These are phyloP conservation scores for Zootoca vivipara DNA, from an alignment of 2,113 vertebrate genomes.

Conservation along the genomic window DNA sequence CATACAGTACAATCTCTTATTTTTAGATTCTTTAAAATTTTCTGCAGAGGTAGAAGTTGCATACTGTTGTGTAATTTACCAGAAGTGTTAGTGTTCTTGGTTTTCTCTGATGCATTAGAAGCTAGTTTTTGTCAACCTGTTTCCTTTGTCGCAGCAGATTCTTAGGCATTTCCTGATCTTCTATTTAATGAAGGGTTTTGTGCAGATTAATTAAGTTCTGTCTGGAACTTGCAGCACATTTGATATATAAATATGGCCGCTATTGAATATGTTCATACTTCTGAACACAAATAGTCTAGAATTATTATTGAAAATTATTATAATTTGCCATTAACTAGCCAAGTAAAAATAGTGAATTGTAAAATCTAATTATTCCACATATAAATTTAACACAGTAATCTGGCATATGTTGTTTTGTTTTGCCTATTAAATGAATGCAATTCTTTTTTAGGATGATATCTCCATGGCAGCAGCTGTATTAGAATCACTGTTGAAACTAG, in stretches of 20 bases:
- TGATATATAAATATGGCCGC: not conserved
- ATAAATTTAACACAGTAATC: not conserved
- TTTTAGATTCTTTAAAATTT: not conserved
- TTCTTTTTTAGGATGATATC: constrained; percentile 84
- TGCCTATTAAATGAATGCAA: constrained; percentile 1
- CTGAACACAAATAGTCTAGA: not conserved
- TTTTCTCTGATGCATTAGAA: not conserved
- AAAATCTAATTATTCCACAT: not conserved
- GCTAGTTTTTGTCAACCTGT: not conserved
- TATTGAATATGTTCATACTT: not conserved
- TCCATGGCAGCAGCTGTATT: constrained; percentile 86
- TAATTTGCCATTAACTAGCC: not conserved
- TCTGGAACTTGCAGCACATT: not conserved
- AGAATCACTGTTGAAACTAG: constrained; percentile 91
- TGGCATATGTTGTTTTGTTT: constrained; percentile 10
- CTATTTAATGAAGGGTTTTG: not conserved
- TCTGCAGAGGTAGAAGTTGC: not conserved
- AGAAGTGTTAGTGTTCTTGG: not conserved
- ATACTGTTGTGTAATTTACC: not conserved
- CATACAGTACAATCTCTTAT: not conserved
- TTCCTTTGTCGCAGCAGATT: not conserved
- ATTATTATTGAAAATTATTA: not conserved
- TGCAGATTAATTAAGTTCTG: not conserved
- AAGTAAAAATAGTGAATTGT: not conserved
- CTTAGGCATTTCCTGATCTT: not conserved